phyloP scores from a whole-genome alignment of 2,888 invertebrate genomes.

The Periphyllus acericola region DNA sequence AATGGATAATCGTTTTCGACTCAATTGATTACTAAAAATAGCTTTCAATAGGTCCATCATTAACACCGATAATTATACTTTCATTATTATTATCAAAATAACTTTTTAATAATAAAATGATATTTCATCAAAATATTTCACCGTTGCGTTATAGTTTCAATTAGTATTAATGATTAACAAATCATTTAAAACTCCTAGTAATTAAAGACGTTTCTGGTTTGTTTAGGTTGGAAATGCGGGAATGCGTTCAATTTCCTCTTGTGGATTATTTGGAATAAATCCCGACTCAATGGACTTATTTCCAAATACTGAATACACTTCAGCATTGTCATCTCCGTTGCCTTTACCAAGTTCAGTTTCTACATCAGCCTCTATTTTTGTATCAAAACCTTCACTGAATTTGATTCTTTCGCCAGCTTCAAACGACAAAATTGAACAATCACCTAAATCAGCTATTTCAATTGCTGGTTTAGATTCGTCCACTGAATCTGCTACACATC shows the following conservation, averaged over 20 bases:
- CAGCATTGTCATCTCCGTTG: background rate
- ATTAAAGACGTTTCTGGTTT: background rate
- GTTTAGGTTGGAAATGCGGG: background rate
- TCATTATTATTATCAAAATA: no score
- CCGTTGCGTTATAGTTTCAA: background rate
- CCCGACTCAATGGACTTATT: background rate
- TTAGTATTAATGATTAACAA: background rate
- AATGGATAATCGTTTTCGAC: no score
- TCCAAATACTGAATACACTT: background rate
- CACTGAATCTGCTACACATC: background rate
- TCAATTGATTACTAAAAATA: no score
- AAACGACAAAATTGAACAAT: no score
- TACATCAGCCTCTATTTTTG: background rate
- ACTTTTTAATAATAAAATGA: no score
- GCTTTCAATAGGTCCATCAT: no score
- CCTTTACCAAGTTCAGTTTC: background rate
- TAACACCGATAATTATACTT: no score
- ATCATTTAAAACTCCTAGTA: background rate
- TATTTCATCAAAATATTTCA: no score
- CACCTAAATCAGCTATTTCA: no score
- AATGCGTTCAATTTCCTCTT: background rate
- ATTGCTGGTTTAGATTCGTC: background rate
- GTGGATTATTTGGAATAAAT: background rate
- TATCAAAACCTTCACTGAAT: background rate
- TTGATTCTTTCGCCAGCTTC: background rate